A percentile compares a stretch with the other conserved stretches of the same genome.
Conservation (phyloP, 2,888 invertebrate genomes). For the Philhelius pedissequus region DNA sequence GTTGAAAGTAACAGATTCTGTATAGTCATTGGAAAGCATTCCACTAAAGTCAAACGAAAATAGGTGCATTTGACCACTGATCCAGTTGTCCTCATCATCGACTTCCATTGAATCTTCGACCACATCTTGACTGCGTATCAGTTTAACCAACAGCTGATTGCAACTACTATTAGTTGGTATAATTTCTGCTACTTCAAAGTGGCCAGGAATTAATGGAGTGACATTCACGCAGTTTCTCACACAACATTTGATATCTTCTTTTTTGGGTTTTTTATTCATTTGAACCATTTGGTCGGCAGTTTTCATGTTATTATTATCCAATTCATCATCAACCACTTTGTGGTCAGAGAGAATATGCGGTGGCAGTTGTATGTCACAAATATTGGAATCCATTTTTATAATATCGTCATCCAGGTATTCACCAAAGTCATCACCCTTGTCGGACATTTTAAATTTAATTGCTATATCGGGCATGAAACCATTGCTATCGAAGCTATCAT, state of each 20-base stretch:
- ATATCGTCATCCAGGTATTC: conserved; percentile 50
- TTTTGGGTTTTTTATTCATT: conserved; percentile 70
- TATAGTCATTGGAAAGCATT: conserved; percentile 75
- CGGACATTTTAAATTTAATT: conserved; percentile 54
- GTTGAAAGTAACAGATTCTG: conserved; percentile 81
- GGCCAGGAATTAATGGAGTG: conserved; percentile 73
- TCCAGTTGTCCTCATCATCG: conserved; percentile 69
- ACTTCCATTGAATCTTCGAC: conserved; percentile 54
- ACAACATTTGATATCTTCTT: conserved; percentile 75
- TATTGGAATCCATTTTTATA: conserved; percentile 39
- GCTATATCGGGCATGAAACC: conserved; percentile 74
- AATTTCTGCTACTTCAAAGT: conserved; percentile 80
- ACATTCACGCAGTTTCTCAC: conserved; percentile 75
- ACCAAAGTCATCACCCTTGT: conserved; percentile 46
- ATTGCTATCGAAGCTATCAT: conserved; percentile 76
- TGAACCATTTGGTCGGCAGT: conserved; percentile 75
- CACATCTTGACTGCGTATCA: conserved; percentile 71
- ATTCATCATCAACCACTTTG: conserved; percentile 36
- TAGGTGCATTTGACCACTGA: conserved; percentile 74
- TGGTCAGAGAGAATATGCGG: conserved; percentile 37
- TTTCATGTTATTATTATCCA: conserved; percentile 73
- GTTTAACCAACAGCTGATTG: conserved; percentile 82
- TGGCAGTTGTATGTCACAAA: conserved; percentile 37
- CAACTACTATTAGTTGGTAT: conserved; percentile 84
- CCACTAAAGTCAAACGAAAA: conserved; percentile 73